Evolutionary conservation across 2,888 invertebrate species (phyloP).

Genomic region (Adineta ricciae): DNA sequence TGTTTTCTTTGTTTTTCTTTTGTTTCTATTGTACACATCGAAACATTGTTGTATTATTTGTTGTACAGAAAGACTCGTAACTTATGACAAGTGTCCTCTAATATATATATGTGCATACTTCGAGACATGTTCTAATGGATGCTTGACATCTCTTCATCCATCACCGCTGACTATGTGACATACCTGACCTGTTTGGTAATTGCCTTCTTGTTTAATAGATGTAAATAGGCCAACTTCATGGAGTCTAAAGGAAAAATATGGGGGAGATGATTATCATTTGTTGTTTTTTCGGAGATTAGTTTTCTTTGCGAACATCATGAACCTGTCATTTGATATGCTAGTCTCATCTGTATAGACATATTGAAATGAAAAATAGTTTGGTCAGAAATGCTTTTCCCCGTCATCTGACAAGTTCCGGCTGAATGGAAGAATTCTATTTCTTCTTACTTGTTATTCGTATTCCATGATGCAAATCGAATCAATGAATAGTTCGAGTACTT

Average conservation of each 20-base stretch:
- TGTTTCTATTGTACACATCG: neutral
- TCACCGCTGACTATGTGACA: neutral
- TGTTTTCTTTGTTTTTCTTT: neutral
- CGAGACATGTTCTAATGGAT: neutral
- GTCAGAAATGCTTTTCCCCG: no score
- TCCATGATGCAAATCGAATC: neutral
- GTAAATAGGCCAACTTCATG: constrained; percentile 7
- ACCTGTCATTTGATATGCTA: neutral
- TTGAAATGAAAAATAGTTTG: no score
- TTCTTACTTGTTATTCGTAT: constrained; percentile 8
- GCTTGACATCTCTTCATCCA: neutral
- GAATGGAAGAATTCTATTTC: neutral
- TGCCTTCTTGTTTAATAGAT: neutral
- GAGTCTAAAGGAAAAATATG: neutral
- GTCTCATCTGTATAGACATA: neutral
- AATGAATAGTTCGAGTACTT: neutral
- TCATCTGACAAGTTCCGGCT: neutral
- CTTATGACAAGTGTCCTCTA: neutral
- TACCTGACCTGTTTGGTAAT: constrained; percentile 19
- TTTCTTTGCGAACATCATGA: neutral
- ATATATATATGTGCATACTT: neutral
- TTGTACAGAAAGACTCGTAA: neutral
- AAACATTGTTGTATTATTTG: neutral
- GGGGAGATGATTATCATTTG: neutral
- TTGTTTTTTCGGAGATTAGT: neutral